A percentile compares a stretch with the other conserved stretches of the same genome.
Conservation (phyloP, 2,113 vertebrate species). For the Leptobrachium leishanense region DNA sequence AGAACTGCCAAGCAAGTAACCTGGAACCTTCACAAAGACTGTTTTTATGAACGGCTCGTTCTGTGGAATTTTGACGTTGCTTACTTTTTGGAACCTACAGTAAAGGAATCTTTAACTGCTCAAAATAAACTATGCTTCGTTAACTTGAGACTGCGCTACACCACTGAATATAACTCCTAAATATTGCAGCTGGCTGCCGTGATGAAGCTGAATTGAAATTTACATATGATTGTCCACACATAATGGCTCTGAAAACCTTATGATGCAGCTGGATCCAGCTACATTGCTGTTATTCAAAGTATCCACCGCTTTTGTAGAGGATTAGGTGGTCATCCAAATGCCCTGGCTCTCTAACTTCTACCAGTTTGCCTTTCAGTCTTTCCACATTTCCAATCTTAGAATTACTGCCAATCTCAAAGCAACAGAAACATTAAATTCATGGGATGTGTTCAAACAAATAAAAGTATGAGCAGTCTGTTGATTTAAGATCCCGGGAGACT, state of each 20-base stretch:
- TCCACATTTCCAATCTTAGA: conserved; percentile 34
- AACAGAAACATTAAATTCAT: conserved; percentile 22
- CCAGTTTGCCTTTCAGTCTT: conserved; percentile 22
- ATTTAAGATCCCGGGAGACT: neutral
- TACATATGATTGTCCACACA: neutral
- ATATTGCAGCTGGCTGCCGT: too few species aligned
- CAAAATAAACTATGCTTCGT: conserved; percentile 3
- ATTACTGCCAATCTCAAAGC: conserved; percentile 38
- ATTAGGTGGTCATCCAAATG: conserved; percentile 23
- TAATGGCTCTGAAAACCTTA: conserved; percentile 29
- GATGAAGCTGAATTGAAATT: too few species aligned
- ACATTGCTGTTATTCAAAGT: conserved; percentile 16
- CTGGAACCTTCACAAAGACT: conserved; percentile 3
- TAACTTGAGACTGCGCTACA: neutral
- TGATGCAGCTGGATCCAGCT: conserved; percentile 14
- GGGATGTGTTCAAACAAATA: conserved; percentile 34
- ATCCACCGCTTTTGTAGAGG: neutral
- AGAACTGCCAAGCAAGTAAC: conserved; percentile 13
- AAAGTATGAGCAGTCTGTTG: conserved; percentile 12
- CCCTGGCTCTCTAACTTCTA: neutral
- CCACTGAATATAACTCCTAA: too few species aligned
- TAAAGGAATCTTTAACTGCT: neutral
- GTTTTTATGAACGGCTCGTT: conserved; percentile 4
- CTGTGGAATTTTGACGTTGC: neutral
- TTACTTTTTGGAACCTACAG: neutral